Evolutionary conservation across 2,888 invertebrate species (phyloP), one percentile per base, ranked within the genome.

Genomic region (Ferdinandea cuprea): DNA sequence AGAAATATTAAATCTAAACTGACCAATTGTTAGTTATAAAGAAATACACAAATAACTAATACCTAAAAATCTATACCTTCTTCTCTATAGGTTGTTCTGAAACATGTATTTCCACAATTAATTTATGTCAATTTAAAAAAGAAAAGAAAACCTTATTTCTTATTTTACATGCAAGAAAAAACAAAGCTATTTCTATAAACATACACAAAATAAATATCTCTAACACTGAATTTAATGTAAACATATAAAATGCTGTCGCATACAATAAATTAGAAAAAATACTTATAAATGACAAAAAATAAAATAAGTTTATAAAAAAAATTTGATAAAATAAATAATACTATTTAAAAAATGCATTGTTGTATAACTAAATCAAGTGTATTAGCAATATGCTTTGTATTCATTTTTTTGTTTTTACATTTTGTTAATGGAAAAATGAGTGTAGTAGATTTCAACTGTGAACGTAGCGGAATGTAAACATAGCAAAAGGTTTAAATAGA

Each of bases 1-100:
- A 28, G 15, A 15, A 30, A 30, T 21, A 19, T 1, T n/a, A 46
- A 44, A 58, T 48, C 48, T 25, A 48, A 79, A 69, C 63, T 66
- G 81, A 81, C 77, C 77, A 81, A 81, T 77, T 81, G 76, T 76
- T 81, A 54, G 35, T 30, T 44, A 37, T 11, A 37, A 63, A 56
- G 11, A 11, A 19, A 37, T 11, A 37, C 56, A 56, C 11, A 11
- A 19, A 37, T 32, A 59, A 52, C 21, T 15, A 56, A 30, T 21
- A 11, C 21, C 11, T 19, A 11, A 13, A 13, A 30, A 7, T 15
- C 13, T 37, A 56, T 37, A 56, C 19, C 19, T 56, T 54, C 15
- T 54, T 56, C 68, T 74, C 80, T 63, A 71, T 71, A 77, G 77
- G 81, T 81, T 81, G 81, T 81, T 66, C 66, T 66, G 32, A 81